A percentile compares a stretch with the other conserved stretches of the same genome.
These are phyloP conservation scores for Glyptemys insculpta DNA, from an alignment of 2,797 vertebrate species.

Conservation along the genomic window DNA sequence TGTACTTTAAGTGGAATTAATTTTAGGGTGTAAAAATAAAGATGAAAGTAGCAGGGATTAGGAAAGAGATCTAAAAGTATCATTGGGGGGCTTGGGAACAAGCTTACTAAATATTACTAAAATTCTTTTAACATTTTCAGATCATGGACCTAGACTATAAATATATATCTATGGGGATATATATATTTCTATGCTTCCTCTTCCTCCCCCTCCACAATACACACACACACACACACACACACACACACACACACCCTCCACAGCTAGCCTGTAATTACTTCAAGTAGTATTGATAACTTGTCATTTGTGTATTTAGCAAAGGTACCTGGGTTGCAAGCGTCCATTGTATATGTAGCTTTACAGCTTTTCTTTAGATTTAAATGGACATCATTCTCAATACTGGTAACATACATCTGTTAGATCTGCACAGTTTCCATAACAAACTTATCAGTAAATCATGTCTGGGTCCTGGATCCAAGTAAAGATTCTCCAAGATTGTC, in stretches of 20 bases:
- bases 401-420: neutral
- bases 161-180: neutral
- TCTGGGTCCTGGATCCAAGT: conserved; percentile 30
- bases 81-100: conserved; percentile 48
- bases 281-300: conserved; percentile 17
- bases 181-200: neutral
- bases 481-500: conserved; percentile 44
- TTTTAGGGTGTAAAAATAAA: conserved; percentile 73
- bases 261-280: conserved; percentile 9
- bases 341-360: conserved; percentile 7
- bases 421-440: conserved; percentile 40
- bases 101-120: conserved; percentile 60
- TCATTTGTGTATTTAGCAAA: conserved; percentile 8
- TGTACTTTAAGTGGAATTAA: conserved; percentile 77
- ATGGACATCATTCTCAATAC: neutral
- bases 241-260: neutral
- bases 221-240: neutral
- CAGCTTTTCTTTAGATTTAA: neutral
- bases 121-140: conserved; percentile 64
- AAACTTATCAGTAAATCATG: conserved; percentile 55
- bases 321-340: conserved; percentile 17
- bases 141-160: neutral
- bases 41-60: conserved; percentile 47
- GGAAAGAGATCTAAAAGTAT: conserved; percentile 53
- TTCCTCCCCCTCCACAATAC: neutral